Evolutionary conservation across 1,140 invertebrate genomes (phyloP).

Genomic region (Atta cephalotes): DNA sequence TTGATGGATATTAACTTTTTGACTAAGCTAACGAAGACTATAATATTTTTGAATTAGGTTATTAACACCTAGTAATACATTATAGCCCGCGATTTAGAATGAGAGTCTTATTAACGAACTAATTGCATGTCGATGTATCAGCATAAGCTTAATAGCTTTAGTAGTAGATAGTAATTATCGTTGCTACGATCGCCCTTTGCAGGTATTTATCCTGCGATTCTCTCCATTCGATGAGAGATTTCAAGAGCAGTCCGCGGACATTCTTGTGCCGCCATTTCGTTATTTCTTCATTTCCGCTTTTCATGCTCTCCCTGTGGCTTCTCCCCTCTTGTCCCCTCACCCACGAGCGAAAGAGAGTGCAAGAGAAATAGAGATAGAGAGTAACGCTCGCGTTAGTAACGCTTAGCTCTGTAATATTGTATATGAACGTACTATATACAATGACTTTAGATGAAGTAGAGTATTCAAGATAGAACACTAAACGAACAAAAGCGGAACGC

Average conservation of each 20-base stretch:
- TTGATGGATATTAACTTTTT: slow-evolving; percentile 73
- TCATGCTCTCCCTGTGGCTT: slow-evolving; percentile 26
- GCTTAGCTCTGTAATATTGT: slow-evolving; percentile 71
- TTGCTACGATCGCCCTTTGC: slow-evolving; percentile 31
- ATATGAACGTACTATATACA: slow-evolving; percentile 54
- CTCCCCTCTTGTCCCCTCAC: slow-evolving; percentile 31
- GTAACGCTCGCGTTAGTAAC: slow-evolving; percentile 63
- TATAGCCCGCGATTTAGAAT: slow-evolving; percentile 70
- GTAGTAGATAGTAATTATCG: slow-evolving; percentile 35
- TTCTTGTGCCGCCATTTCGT: slow-evolving; percentile 29
- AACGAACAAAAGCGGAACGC: slow-evolving; percentile 29
- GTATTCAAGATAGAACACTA: slow-evolving; percentile 41
- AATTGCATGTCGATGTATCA: slow-evolving; percentile 77
- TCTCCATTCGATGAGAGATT: slow-evolving; percentile 32
- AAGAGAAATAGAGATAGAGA: neutral
- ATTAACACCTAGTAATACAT: slow-evolving; percentile 75
- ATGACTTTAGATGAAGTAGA: slow-evolving; percentile 62
- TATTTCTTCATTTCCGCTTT: slow-evolving; percentile 35
- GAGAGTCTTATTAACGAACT: slow-evolving; percentile 61
- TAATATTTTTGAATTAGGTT: slow-evolving; percentile 82
- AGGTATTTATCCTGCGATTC: slow-evolving; percentile 37
- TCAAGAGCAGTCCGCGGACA: slow-evolving; percentile 30
- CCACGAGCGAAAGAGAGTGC: slow-evolving; percentile 18
- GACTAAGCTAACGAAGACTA: slow-evolving; percentile 80
- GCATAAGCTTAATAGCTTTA: slow-evolving; percentile 73